These are phyloP conservation scores for Myocastor coypus DNA, from an alignment of 2,113 vertebrate species.

Conservation along the genomic window DNA sequence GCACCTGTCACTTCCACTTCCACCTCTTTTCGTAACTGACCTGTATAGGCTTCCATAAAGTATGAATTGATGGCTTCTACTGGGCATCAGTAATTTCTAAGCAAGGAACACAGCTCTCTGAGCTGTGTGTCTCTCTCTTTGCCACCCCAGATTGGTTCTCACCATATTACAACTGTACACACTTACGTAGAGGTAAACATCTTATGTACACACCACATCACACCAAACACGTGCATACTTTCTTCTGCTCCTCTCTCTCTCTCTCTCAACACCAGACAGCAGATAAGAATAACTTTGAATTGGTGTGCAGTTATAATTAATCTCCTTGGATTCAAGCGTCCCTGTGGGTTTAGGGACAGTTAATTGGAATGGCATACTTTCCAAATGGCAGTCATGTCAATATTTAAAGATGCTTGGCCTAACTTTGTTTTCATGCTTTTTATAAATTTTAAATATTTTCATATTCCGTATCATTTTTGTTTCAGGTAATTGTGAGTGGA, in stretches of 20 bases:
- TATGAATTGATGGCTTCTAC: not conserved
- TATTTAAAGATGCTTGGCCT: slow-evolving; percentile 77
- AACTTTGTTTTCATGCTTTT: slow-evolving; percentile 68
- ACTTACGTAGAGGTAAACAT: not conserved
- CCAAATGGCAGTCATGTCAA: slow-evolving; percentile 75
- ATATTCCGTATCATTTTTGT: slow-evolving; percentile 59
- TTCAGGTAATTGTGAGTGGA: not conserved
- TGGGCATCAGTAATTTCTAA: not conserved
- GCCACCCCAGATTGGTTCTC: not conserved
- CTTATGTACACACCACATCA: no score
- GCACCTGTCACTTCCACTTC: not conserved
- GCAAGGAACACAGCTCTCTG: not conserved
- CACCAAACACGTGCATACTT: not conserved
- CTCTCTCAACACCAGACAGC: slow-evolving; percentile 45
- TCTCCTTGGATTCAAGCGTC: slow-evolving; percentile 80
- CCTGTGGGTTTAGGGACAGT: slow-evolving; percentile 79
- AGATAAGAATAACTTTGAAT: slow-evolving; percentile 56
- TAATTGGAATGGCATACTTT: slow-evolving; percentile 84
- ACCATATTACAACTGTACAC: fast-evolving
- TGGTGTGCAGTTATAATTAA: slow-evolving; percentile 76
- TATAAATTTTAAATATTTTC: not conserved
- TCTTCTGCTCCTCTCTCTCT: not conserved
- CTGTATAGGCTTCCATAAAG: fast-evolving
- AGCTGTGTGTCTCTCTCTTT: not conserved
- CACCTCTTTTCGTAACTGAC: not conserved